Conservation (phyloP, 2,113 vertebrate species). For the Etia nguti region DNA sequence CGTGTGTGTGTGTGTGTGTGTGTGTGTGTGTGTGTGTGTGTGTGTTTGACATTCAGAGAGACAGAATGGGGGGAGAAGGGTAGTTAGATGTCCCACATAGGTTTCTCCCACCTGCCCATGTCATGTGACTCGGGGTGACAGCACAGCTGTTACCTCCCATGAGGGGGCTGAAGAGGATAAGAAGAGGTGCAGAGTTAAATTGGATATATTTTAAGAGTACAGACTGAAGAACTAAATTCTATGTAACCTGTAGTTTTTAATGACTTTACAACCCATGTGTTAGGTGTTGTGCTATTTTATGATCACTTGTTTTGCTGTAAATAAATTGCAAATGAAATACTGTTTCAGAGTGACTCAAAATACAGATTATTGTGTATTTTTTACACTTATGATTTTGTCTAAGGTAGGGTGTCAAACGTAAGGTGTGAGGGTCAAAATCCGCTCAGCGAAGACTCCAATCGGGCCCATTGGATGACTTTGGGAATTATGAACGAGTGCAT, state of each 20-base stretch:
- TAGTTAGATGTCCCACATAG: conserved; percentile 39
- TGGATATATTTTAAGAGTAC: neutral
- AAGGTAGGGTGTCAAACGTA: neutral
- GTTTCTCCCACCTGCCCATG: conserved; percentile 66
- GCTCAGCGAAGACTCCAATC: neutral
- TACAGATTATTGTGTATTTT: neutral
- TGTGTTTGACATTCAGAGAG: conserved; percentile 42
- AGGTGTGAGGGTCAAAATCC: neutral
- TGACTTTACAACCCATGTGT: neutral
- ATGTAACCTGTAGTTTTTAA: neutral
- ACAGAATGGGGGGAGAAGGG: conserved; percentile 3
- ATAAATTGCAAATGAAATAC: neutral
- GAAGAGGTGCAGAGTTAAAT: conserved; percentile 16
- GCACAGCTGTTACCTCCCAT: conserved; percentile 62
- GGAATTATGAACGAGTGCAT: neutral
- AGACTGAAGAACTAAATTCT: neutral
- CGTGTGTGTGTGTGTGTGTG: neutral
- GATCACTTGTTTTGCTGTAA: neutral
- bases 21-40: neutral
- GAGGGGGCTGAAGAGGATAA: conserved; percentile 39
- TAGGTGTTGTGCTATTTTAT: neutral
- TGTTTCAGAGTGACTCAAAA: neutral
- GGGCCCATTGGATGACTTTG: neutral
- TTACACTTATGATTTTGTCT: neutral
- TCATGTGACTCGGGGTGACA: conserved; percentile 61